phyloP scores from a whole-genome alignment of 2,888 invertebrate species.

The Eilema caniola region DNA sequence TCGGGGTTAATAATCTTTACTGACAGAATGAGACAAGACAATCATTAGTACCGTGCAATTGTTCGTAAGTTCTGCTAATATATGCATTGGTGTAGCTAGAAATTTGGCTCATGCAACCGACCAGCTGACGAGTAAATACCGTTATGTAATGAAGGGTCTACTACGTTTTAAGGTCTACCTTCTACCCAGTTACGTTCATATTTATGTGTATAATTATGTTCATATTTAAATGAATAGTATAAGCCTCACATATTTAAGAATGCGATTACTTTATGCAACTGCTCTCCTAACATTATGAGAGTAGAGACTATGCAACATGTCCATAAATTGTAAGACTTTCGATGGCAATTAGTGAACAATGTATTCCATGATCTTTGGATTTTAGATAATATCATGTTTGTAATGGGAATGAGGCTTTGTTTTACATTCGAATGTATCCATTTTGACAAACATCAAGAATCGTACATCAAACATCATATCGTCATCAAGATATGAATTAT shows the following conservation, averaged over 20 bases:
- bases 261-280: neutral
- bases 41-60: slow-evolving; percentile 4
- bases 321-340: neutral
- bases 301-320: neutral
- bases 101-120: neutral
- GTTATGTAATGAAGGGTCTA: slow-evolving; percentile 6
- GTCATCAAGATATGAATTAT: neutral
- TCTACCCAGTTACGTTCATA: neutral
- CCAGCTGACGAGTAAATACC: slow-evolving; percentile 12
- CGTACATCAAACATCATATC: neutral
- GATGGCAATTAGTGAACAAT: slow-evolving; percentile 5
- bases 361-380: neutral
- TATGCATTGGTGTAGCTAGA: slow-evolving; percentile 1
- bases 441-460: neutral
- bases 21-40: slow-evolving; percentile 36
- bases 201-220: neutral
- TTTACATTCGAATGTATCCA: neutral
- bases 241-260: neutral
- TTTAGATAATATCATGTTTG: neutral
- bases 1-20: slow-evolving; percentile 58
- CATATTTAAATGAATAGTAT: neutral
- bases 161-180: slow-evolving; percentile 3
- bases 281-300: neutral
- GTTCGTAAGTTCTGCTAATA: neutral
- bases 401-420: neutral